Conservation (phyloP, 1,140 invertebrate genomes). For the Caerostris extrusa region DNA sequence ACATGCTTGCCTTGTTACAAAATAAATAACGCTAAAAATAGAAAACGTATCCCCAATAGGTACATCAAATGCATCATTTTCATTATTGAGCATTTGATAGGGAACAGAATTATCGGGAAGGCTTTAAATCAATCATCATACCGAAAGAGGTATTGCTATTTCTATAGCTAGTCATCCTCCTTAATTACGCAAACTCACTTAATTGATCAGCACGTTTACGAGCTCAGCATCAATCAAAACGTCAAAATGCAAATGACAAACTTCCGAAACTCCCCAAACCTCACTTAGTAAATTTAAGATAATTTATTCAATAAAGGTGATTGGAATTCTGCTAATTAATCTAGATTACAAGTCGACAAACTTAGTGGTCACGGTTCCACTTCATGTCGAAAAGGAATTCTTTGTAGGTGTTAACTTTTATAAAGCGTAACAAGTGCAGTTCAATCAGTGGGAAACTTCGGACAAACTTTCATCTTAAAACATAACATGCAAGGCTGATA, state of each 20-base stretch:
- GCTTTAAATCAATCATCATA: slow-evolving; percentile 17
- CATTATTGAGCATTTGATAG: background rate
- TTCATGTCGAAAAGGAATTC: background rate
- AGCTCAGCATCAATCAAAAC: slow-evolving; percentile 51
- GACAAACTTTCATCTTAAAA: background rate
- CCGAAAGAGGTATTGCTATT: slow-evolving; percentile 19
- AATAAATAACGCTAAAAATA: background rate
- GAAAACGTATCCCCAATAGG: background rate
- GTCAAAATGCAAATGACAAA: slow-evolving; percentile 46
- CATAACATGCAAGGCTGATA: background rate
- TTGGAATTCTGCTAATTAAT: slow-evolving; percentile 63
- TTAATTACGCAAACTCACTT: slow-evolving; percentile 37
- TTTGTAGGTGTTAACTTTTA: background rate
- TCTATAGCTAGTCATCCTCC: slow-evolving; percentile 25
- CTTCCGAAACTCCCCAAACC: background rate
- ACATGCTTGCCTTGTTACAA: background rate
- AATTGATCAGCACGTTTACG: slow-evolving; percentile 47
- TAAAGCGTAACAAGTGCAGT: background rate
- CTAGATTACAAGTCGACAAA: slow-evolving; percentile 51
- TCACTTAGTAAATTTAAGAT: slow-evolving; percentile 51
- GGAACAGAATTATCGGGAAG: background rate
- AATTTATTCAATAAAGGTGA: slow-evolving; percentile 40
- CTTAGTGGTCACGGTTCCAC: background rate
- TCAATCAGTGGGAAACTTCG: background rate
- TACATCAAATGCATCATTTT: background rate